Conservation (phyloP, 23 tunicate genomes). For the Pegea sp. region DNA sequence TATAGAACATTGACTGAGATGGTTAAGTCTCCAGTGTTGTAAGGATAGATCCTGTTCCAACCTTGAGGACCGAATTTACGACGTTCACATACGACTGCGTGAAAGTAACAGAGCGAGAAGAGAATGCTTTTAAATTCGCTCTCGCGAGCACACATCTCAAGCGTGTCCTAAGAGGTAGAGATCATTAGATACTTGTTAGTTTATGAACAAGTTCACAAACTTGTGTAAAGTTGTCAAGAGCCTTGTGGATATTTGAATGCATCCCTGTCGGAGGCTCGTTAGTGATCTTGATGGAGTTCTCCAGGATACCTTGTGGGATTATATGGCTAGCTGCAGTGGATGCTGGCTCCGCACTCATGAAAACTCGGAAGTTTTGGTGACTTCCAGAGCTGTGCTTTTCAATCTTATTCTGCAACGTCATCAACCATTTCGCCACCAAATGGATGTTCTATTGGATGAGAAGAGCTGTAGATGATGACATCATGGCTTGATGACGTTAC, state of each 20-base stretch:
- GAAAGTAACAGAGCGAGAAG: conserved; percentile 88
- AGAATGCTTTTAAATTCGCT: conserved; percentile 84
- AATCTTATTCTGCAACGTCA: conserved; percentile 63
- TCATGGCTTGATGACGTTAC: conserved; percentile 1
- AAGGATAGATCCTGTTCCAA: conserved; percentile 95
- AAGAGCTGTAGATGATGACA: too few species aligned
- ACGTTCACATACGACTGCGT: conserved; percentile 89
- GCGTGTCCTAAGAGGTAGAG: conserved; percentile 31
- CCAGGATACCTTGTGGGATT: conserved; percentile 95
- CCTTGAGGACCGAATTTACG: conserved; percentile 97
- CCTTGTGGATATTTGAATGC: conserved; percentile 93
- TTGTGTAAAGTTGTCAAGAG: conserved; percentile 85
- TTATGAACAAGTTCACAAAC: conserved; percentile 6
- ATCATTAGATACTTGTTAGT: background rate
- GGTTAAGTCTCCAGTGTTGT: conserved; percentile 95
- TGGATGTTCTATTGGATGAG: conserved; percentile 86
- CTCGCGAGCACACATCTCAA: conserved; percentile 95
- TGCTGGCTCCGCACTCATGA: conserved; percentile 96
- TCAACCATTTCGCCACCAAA: conserved; percentile 91
- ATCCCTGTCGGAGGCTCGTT: conserved; percentile 98
- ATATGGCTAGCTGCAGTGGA: conserved; percentile 62
- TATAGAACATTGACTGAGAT: conserved; percentile 90
- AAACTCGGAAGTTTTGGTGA: conserved; percentile 77
- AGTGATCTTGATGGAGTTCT: conserved; percentile 91
- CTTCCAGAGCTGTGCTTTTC: conserved; percentile 76